Percentiles rank a stretch among this genome's conserved stretches.
These are phyloP conservation scores for Agapornis roseicollis DNA, from an alignment of 2,113 vertebrate species.

Conservation along the genomic window DNA sequence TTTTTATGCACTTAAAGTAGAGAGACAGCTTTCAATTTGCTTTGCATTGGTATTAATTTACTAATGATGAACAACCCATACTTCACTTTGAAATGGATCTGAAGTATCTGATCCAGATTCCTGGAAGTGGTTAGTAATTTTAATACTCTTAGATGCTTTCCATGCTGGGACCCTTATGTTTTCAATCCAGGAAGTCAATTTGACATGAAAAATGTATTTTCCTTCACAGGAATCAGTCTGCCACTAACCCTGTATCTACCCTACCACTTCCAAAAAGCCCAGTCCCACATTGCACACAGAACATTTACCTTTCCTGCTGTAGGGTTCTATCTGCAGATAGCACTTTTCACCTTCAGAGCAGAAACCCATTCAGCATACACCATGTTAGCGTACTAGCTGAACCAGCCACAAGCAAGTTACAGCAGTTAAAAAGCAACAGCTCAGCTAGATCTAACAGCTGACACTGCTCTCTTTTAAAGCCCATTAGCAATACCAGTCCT, in stretches of 20 bases:
- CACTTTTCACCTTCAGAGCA: neutral
- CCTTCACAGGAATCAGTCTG: neutral
- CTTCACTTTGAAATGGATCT: neutral
- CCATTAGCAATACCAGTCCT: accelerated
- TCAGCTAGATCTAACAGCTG: neutral
- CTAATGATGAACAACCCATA: neutral
- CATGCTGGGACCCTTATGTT: neutral
- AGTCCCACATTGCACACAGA: neutral
- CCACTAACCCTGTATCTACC: neutral
- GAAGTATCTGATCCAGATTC: neutral
- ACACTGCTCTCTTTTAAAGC: neutral
- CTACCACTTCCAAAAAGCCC: neutral
- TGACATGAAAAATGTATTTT: neutral
- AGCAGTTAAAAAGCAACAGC: neutral
- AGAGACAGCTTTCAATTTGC: neutral
- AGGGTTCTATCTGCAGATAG: neutral
- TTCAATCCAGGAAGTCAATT: neutral
- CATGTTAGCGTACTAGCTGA: accelerated
- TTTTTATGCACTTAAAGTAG: neutral
- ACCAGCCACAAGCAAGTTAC: no score
- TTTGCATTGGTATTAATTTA: neutral
- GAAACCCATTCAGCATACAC: accelerated
- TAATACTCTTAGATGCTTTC: neutral
- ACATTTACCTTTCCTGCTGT: neutral
- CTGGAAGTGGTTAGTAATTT: neutral